Evolutionary conservation across 2,113 vertebrate species (phyloP), one percentile per base, ranked within the genome.

Genomic region (Rattus rattus): DNA sequence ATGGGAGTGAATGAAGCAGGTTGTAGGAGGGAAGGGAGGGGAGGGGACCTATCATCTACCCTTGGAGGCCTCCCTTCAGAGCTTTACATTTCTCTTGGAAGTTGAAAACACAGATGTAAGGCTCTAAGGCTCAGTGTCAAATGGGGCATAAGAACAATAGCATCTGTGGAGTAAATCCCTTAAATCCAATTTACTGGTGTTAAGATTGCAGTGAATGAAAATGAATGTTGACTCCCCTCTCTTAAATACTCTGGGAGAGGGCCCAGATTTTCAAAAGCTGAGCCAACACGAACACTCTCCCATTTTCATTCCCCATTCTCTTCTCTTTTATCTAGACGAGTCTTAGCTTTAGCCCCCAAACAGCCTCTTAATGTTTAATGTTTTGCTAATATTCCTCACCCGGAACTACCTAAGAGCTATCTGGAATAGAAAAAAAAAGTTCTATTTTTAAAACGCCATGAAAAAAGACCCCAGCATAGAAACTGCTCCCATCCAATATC

Each of bases 401-500:
- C 56, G 0, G 65, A 96, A 96, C 95, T 87, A 97, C 94, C 97
- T 96, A 94, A 97, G 94, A 97, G 92, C 81, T 96, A 95, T 85
- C 69, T 39, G 96, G 92, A 94, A 94, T 43, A 92, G 92, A 19
- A 36, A 85, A 88, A 95, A 96, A 95, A 65, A 92, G 79, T 67
- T 90, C 96, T 96, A 94, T 96, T 93, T 98, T 98, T 97, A 95
- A 97, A 97, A 19, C 2, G 30, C 96, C 96, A 97, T 43, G 30
- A 94, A 97, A 97, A 95, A 85, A 81, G 85, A 94, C 83, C 67
- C 19, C 88, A 92, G 0, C 86, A 97, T 56, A 95, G 98, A 95
- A 97, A 89, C 94, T 72, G 85, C 92, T 97, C 54, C 11, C 84
- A 97, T 98, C 96, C 97, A 98, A 88, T 95, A 94, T 98, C 96